These are phyloP conservation scores for Megastigmus dorsalis DNA, from an alignment of 2,888 invertebrate species.

Conservation along the genomic window DNA sequence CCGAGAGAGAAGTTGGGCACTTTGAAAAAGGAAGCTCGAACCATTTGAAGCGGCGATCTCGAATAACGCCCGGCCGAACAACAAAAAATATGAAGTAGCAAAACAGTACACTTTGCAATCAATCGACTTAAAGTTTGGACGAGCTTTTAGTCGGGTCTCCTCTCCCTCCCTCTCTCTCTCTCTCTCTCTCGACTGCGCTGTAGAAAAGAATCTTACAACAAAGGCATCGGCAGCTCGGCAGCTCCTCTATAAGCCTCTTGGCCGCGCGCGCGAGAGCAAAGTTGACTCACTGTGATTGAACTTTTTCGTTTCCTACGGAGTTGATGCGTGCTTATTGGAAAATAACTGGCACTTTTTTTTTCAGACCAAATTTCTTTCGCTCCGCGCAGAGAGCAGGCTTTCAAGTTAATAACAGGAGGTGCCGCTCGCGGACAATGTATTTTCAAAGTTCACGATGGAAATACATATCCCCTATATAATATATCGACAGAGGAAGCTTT, in stretches of 20 bases:
- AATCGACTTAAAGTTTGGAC: constrained; percentile 6
- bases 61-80: background rate
- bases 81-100: background rate
- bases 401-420: too few species aligned
- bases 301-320: background rate
- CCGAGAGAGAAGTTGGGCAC: background rate
- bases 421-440: too few species aligned
- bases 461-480: too few species aligned
- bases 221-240: too few species aligned
- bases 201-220: constrained; percentile 9
- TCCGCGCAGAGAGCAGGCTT: background rate
- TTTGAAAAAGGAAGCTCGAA: background rate
- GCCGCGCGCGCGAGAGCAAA: background rate
- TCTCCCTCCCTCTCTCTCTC: background rate
- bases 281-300: constrained; percentile 15
- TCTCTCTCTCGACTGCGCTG: background rate
- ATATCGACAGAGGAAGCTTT: background rate
- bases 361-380: background rate
- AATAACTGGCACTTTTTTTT: background rate
- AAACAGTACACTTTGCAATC: constrained; percentile 15
- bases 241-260: too few species aligned
- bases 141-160: constrained; percentile 2
- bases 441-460: too few species aligned
- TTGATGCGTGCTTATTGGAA: background rate
- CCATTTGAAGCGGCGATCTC: background rate